These are phyloP conservation scores for Peromyscus melanophrys DNA, from an alignment of 2,797 vertebrate species.

Conservation along the genomic window DNA sequence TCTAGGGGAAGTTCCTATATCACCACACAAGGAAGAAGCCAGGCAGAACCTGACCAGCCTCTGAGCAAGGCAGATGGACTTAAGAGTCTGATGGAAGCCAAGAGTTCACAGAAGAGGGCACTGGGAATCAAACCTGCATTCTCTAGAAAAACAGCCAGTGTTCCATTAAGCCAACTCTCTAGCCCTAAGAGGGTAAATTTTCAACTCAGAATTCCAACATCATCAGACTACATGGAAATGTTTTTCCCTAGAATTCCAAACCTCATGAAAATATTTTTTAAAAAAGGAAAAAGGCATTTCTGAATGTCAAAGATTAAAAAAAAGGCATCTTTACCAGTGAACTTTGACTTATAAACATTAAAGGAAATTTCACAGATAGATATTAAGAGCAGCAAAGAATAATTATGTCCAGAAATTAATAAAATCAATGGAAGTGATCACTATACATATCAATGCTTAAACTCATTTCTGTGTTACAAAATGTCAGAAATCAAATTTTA, in stretches of 20 bases:
- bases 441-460: not conserved
- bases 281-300: not conserved
- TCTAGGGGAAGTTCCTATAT: not conserved
- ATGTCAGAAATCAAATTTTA: not conserved
- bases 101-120: no score
- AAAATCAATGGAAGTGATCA: not conserved
- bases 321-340: not conserved
- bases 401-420: not conserved
- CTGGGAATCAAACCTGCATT: not conserved
- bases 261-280: not conserved
- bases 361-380: not conserved
- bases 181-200: not conserved
- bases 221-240: not conserved
- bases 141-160: not conserved
- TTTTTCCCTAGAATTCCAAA: not conserved
- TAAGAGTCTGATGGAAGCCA: not conserved
- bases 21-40: not conserved
- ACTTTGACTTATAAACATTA: not conserved
- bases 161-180: not conserved
- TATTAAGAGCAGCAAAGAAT: not conserved
- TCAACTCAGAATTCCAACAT: not conserved
- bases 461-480: not conserved
- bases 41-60: not conserved
- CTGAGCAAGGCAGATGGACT: not conserved
- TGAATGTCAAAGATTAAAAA: not conserved